phyloP scores from a whole-genome alignment of 2,888 invertebrate species.

The Latrodectus hesperus region DNA sequence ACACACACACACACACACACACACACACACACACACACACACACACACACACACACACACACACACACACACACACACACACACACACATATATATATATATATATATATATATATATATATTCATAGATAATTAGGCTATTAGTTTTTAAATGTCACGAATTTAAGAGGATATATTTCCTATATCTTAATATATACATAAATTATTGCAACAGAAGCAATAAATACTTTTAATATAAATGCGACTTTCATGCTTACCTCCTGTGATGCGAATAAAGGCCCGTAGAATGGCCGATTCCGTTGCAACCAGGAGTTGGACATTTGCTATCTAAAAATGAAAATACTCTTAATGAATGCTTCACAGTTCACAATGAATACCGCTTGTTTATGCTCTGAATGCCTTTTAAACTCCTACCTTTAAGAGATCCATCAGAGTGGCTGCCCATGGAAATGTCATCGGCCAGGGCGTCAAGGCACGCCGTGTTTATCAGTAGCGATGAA shows the following conservation, averaged over 20 bases:
- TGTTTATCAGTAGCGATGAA: conserved; percentile 47
- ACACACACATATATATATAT: too few relatives aligned
- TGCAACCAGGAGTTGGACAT: conserved; percentile 99
- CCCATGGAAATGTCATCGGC: conserved; percentile 68
- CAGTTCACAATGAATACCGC: not conserved
- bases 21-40: too few relatives aligned
- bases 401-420: conserved; percentile 37
- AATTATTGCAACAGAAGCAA: not conserved
- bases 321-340: conserved; percentile 87
- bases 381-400: not conserved
- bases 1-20: too few relatives aligned
- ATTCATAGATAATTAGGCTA: too few relatives aligned
- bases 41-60: too few relatives aligned
- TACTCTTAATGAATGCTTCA: not conserved
- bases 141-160: too few relatives aligned
- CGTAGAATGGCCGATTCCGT: conserved; percentile 98
- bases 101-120: not conserved
- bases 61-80: too few relatives aligned
- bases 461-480: conserved; percentile 59
- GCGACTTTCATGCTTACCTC: conserved; percentile 81
- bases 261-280: conserved; percentile 98
- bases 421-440: conserved; percentile 65
- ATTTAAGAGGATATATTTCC: not conserved
- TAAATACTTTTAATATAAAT: not conserved
- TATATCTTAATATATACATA: not conserved